These are phyloP conservation scores for Dasypogon diadema DNA, from an alignment of 2,888 invertebrate species.

Conservation along the genomic window DNA sequence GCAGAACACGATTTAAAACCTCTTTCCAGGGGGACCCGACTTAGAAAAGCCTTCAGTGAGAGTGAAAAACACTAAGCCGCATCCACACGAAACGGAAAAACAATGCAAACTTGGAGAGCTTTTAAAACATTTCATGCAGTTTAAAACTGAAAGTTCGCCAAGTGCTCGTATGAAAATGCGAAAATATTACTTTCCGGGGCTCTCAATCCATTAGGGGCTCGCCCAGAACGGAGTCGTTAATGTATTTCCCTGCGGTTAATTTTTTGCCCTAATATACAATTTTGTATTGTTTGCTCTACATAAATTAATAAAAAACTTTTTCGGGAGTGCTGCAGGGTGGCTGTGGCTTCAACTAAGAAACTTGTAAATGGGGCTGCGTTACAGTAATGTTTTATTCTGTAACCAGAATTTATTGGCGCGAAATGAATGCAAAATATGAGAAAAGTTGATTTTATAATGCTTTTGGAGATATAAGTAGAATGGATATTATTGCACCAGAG, in stretches of 20 bases:
- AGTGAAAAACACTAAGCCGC: not conserved
- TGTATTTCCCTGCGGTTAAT: not conserved
- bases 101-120: not conserved
- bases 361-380: not conserved
- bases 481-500: not conserved
- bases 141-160: conserved; percentile 2
- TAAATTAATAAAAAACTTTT: conserved; percentile 36
- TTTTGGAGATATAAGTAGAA: not conserved
- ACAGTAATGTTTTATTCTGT: not conserved
- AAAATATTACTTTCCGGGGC: conserved; percentile 22
- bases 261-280: not conserved
- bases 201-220: not conserved
- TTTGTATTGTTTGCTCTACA: conserved; percentile 10
- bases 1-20: no score
- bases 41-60: no score
- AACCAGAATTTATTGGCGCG: conserved; percentile 28
- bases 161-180: not conserved
- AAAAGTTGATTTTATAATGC: conserved; percentile 9
- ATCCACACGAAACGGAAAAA: not conserved
- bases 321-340: conserved; percentile 1
- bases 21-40: no score
- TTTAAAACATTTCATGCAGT: conserved; percentile 2
- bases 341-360: conserved; percentile 8
- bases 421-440: conserved; percentile 25
- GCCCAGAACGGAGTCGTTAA: not conserved